Percentiles rank a stretch among this genome's conserved stretches.
Conservation (phyloP, 1,140 invertebrate species). For the Drosophila simulans region DNA sequence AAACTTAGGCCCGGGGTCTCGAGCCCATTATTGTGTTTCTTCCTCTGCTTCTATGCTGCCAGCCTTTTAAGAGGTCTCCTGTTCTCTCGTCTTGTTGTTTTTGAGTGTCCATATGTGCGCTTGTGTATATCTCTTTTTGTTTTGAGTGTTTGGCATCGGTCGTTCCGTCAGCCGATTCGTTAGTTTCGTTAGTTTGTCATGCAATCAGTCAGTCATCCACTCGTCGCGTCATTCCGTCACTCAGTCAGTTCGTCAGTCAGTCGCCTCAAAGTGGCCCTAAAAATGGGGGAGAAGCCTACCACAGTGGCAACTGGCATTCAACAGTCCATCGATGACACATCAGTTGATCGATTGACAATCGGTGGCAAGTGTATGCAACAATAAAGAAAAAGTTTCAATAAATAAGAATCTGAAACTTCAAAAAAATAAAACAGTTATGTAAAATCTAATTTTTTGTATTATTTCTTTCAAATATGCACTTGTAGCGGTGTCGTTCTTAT, state of each 20-base stretch:
- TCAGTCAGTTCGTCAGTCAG: slow-evolving; percentile 29
- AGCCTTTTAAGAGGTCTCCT: slow-evolving; percentile 75
- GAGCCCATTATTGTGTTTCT: slow-evolving; percentile 77
- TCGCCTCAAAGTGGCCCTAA: slow-evolving; percentile 75
- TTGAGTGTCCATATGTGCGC: slow-evolving; percentile 39
- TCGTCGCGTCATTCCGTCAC: slow-evolving; percentile 37
- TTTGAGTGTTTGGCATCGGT: slow-evolving; percentile 55
- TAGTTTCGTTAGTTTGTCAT: slow-evolving; percentile 77
- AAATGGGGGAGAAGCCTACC: slow-evolving; percentile 41
- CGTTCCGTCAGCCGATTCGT: slow-evolving; percentile 67
- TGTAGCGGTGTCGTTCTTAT: not conserved
- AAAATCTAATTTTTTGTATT: no score
- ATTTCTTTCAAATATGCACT: no score
- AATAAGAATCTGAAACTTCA: no score
- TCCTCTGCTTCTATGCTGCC: slow-evolving; percentile 35
- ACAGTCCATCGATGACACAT: no score
- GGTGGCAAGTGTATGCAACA: no score
- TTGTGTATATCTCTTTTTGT: slow-evolving; percentile 37
- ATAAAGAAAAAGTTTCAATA: no score
- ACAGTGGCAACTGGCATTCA: slow-evolving; percentile 1
- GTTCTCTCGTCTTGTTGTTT: slow-evolving; percentile 47
- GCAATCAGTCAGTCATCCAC: slow-evolving; percentile 75
- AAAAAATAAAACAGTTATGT: no score
- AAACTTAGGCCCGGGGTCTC: slow-evolving; percentile 71
- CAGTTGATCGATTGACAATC: no score